Conservation (phyloP, 2,797 vertebrate species). For the Enteromius trimaculatus region DNA sequence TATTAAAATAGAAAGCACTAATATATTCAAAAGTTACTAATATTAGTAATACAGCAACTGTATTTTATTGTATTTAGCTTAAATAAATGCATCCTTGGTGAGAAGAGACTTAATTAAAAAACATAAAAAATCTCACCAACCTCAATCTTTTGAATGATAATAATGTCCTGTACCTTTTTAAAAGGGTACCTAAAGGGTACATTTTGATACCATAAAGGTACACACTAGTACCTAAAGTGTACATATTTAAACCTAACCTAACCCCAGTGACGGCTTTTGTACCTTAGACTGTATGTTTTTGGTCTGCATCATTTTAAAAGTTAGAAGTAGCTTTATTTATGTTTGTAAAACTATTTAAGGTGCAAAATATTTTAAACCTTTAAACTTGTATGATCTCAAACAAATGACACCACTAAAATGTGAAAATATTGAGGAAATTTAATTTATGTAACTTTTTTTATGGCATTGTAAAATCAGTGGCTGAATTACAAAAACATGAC, state of each 20-base stretch:
- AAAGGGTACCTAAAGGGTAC: no score
- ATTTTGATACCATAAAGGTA: no score
- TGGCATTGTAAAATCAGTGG: conserved; percentile 34
- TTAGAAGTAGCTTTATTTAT: not conserved
- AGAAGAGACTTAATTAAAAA: not conserved
- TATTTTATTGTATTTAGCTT: not conserved
- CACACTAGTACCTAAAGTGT: no score
- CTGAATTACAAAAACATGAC: conserved; percentile 25
- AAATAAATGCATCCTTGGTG: not conserved
- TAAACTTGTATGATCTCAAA: not conserved
- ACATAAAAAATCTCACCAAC: not conserved
- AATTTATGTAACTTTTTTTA: not conserved
- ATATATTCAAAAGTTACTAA: not conserved
- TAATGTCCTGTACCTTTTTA: no score
- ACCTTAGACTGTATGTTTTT: no score
- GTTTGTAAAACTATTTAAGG: not conserved
- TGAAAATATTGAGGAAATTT: conserved; percentile 4
- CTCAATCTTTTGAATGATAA: not conserved
- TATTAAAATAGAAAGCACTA: not conserved
- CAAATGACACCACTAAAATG: conserved; percentile 11
- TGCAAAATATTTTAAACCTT: not conserved
- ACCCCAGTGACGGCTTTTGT: no score
- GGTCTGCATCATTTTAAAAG: not conserved
- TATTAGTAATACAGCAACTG: not conserved
- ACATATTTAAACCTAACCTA: no score